Base-by-base conservation (phyloP, 1,140 invertebrate species). In the Planococcus citri region DNA sequence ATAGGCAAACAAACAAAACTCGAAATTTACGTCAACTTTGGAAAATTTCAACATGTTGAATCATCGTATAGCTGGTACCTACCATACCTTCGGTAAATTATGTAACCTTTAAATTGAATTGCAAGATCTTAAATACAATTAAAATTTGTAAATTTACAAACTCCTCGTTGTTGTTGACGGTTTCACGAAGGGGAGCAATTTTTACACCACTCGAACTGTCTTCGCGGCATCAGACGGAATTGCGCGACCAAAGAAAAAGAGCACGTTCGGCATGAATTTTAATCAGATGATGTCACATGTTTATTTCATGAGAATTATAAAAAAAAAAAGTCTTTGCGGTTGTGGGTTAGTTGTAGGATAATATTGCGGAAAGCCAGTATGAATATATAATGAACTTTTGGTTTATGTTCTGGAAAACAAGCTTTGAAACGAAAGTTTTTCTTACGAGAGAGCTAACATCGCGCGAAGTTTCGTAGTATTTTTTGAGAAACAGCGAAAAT, bases 381-480 rank as follows among this genome's bases (percentile, higher is more conserved):
- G 60, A 64, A 64, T 64, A 27, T 64, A 64, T 64, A 64, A 64
- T 64, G 60, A 64, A 64, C 60, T 64, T 64, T 21, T 64, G 60
- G 60, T 64, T 64, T 64, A 64, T 64, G 60, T 64, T 64, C 20
- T 25, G 22, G 60, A 64, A 64, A 64, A 64, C 20, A 64, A 64
- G 60, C 60, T 64, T 64, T 3, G 60, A 64, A 64, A 64, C 22
- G 60, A 27, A 64, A 64, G 60, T 64, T 64, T 64, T 64, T 25
- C 25, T 25, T 64, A n/a, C 17, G 17, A n/a, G n/a, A 51, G 41
- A 51, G 41, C 17, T 51, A 51, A 51, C 10, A 20, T n/a, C 3
- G 41, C 17, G 41, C n/a, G 17, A 51, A 51, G 41, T 51, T 51
- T 9, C 41, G 41, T 20, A n/a, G 41, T 17, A 51, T 51, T 51